These are phyloP conservation scores for Dynastes maya DNA, from an alignment of 2,888 invertebrate genomes.

Conservation along the genomic window DNA sequence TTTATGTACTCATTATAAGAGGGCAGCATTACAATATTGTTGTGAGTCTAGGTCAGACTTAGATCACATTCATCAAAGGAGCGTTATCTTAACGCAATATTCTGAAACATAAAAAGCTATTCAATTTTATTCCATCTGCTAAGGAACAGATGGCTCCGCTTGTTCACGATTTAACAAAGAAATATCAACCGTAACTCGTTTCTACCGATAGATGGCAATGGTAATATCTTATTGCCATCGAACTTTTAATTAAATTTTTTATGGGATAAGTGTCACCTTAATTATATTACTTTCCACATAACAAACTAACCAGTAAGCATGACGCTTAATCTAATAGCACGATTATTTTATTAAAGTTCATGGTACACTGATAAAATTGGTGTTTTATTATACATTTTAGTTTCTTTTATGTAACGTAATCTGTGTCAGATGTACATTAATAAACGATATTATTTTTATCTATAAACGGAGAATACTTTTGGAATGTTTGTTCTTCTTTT, in stretches of 20 bases:
- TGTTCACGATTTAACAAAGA: no score
- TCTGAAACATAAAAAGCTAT: no score
- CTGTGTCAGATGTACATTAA: not conserved
- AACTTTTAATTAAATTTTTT: conserved; percentile 23
- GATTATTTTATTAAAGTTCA: conserved; percentile 13
- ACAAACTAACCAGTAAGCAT: conserved; percentile 13
- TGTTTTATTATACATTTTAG: not conserved
- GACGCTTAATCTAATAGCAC: conserved; percentile 9
- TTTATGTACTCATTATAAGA: no score
- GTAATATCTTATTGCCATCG: not conserved
- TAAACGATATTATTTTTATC: no score
- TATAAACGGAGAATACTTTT: no score
- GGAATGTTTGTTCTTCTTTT: not conserved
- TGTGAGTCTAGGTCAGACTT: no score
- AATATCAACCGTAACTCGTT: not conserved
- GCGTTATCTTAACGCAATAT: no score
- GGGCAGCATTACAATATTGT: no score
- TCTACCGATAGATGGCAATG: not conserved
- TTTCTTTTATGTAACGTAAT: not conserved
- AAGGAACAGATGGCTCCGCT: not conserved
- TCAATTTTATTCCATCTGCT: no score
- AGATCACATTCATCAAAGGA: no score
- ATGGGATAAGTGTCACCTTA: conserved; percentile 19
- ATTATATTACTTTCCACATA: conserved; percentile 22
- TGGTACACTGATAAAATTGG: not conserved